Base-by-base conservation (phyloP, 1,140 invertebrate genomes). In the Drosophila murphyi region DNA sequence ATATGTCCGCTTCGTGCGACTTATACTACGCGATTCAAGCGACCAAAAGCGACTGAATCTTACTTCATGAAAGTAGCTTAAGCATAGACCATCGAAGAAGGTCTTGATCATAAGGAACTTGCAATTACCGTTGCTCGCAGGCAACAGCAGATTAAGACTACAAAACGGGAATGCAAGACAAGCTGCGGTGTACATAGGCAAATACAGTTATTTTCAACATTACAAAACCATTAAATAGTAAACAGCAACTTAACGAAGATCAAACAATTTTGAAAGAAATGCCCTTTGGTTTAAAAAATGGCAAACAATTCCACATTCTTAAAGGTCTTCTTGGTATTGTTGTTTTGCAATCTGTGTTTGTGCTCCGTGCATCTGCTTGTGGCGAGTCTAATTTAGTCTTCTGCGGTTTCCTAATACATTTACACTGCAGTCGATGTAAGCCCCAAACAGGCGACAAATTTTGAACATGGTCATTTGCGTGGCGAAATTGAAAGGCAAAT, bases 371-470 rank as follows among this genome's bases (percentile, higher is more conserved):
- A 35, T 50, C 20, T 29, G 29, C 8, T 43, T 10, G n/a, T n/a
- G 28, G 32, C 39, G 5, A 35, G 28, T 32, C 31, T 20, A 45
- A 65, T 47, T 45, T 32, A 37, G 10, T 20, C 51, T 63, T 52
- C 4, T 65, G 70, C 48, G 70, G 70, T 67, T 41, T 29, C 12
- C 6, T 45, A 59, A 72, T 72, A 37, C 45, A 59, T 72, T 72
- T 52, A 35, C 54, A 20, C 7, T n/a, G 45, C 20, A 7, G 20
- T 20, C 20, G 20, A 20, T 20, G 20, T 20, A 20, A 20, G 20
- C 20, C 20, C 20, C 20, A 20, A 20, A 2, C 32, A 10, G 37
- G 8, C 48, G 32, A 3, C 35, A 45, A 57, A 57, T 43, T 32
- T 47, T 6, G 50, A 32, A 32, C 7, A 28, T 35, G 39, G 45